Conservation (phyloP, 1,140 invertebrate genomes). For the Pogonomyrmex californicus region DNA sequence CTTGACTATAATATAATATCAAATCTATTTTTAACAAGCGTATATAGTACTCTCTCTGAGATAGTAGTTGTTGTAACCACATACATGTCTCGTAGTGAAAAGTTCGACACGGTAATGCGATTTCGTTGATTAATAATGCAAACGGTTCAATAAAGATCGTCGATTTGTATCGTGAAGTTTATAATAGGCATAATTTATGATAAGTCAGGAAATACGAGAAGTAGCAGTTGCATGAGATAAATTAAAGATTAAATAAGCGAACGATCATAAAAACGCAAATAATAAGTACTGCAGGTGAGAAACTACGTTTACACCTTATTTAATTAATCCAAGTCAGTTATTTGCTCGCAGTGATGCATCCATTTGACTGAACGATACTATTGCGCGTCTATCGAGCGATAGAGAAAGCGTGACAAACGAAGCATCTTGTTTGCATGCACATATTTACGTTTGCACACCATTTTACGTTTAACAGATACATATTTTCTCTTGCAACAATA, state of each 20-base stretch:
- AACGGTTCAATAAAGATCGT: not conserved
- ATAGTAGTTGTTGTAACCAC: conserved; percentile 53
- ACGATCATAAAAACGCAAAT: not conserved
- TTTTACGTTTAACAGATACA: conserved; percentile 52
- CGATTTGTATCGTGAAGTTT: not conserved
- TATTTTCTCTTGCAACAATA: conserved; percentile 51
- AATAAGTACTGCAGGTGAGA: not conserved
- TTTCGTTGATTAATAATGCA: conserved; percentile 21
- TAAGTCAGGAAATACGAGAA: conserved; percentile 5
- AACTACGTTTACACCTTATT: not conserved
- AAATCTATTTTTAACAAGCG: conserved; percentile 76
- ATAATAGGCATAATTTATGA: not conserved
- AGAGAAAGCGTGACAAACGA: conserved; percentile 12
- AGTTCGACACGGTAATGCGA: conserved; percentile 17
- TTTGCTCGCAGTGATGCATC: not conserved
- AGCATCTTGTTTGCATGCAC: conserved; percentile 18
- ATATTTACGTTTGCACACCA: conserved; percentile 23
- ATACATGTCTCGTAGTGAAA: conserved; percentile 56
- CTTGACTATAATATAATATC: conserved; percentile 73
- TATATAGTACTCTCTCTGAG: conserved; percentile 41
- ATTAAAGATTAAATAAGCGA: not conserved
- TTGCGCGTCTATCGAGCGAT: not conserved
- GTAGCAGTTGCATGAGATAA: not conserved
- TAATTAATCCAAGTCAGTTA: conserved; percentile 11
- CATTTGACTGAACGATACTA: conserved; percentile 21